Base-by-base conservation (phyloP, 2,888 invertebrate species). In the Ochropleura plecta region DNA sequence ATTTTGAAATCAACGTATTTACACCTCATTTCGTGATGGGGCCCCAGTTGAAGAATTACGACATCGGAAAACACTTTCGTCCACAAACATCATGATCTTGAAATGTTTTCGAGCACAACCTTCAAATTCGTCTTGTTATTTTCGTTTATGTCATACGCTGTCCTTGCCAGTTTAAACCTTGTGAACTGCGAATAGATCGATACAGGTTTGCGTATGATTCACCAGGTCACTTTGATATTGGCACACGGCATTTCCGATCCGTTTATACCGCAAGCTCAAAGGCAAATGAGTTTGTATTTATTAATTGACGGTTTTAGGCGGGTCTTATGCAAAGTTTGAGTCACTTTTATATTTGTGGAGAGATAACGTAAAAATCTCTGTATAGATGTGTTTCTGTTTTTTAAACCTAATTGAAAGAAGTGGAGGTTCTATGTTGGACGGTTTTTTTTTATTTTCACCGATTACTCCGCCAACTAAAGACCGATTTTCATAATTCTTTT, bases 131-230 rank as follows among this genome's bases (percentile, higher is more conserved):
- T 73, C 46, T 70, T 65, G 70, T 73, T 72, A 84, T 77, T 63
- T 81, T 81, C 20, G 77, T 67, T 18, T 42, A 67, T 84, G 81
- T 81, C 77, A 81, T 57, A 20, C 71, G 66, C 57, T 44, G 82
- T 82, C 85, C 82, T 83, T 81, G 85, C 63, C 49, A n/a, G 40
- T 44, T 30, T 4, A 55, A 72, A 81, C 85, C 82, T 85, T 70
- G 85, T 46, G 60, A 48, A 76, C 73, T 64, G 70, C 66, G 65
- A 83, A 85, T 87, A 87, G 81, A 85, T 79, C 64, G 46, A 81
- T 84, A 84, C 86, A 82, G 86, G 86, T 87, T 85, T 81, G 78
- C 30, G 69, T 14, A 55, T 86, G 86, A 86, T 67, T 86, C 86
- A 86, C 30, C 65, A 62, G 78, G 83, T 86, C 88, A 83, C 84